Evolutionary conservation across 2,797 vertebrate genomes (phyloP).

Genomic region (Alca torda): DNA sequence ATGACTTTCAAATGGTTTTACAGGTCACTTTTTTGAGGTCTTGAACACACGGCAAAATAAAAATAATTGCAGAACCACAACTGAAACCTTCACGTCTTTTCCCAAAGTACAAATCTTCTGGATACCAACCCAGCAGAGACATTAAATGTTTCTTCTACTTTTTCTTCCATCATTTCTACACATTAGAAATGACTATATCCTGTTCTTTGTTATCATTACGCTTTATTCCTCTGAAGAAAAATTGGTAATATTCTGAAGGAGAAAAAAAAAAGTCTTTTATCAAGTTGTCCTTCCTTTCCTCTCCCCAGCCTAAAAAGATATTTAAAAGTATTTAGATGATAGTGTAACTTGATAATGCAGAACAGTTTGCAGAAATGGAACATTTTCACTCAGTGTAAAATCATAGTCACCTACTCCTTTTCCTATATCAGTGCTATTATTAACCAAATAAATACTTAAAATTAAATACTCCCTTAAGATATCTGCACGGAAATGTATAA

Average conservation of each 20-base stretch:
- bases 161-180: background rate
- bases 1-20: slow-evolving; percentile 2
- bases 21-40: slow-evolving; percentile 3
- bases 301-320: background rate
- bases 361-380: background rate
- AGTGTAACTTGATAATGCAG: background rate
- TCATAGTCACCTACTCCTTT: slow-evolving; percentile 5
- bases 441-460: slow-evolving; percentile 40
- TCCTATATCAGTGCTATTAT: background rate
- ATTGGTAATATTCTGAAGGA: background rate
- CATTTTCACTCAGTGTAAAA: slow-evolving; percentile 15
- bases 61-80: slow-evolving; percentile 9
- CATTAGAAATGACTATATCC: background rate
- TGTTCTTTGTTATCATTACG: background rate
- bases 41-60: background rate
- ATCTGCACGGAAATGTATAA: background rate
- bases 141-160: background rate
- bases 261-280: background rate
- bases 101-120: background rate
- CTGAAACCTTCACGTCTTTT: background rate
- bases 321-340: background rate
- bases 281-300: background rate
- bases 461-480: slow-evolving; percentile 44
- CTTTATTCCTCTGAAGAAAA: background rate
- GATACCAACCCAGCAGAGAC: background rate